These are phyloP conservation scores for Stichopus horrens DNA, from an alignment of 53 echinoderm and acorn worm species.

Conservation along the genomic window DNA sequence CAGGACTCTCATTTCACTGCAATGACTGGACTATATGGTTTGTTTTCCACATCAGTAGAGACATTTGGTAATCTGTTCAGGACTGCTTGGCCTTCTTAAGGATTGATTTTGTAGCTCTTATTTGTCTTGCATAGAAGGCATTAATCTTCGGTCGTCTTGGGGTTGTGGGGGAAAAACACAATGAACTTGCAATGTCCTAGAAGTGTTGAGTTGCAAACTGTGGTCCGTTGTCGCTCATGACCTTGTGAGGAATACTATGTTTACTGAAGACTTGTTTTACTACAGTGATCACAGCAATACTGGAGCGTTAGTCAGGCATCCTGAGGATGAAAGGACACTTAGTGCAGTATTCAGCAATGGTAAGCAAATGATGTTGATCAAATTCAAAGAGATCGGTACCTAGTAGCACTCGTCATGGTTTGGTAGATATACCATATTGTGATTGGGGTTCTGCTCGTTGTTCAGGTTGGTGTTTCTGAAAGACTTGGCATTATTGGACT, in stretches of 20 bases:
- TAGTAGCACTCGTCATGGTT: conserved; percentile 32
- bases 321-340: conserved; percentile 46
- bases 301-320: conserved; percentile 6
- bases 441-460: conserved; percentile 50
- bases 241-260: conserved; percentile 40
- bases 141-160: conserved; percentile 49
- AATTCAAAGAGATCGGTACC: conserved; percentile 51
- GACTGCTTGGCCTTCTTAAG: background rate
- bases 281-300: conserved; percentile 4
- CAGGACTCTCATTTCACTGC: background rate
- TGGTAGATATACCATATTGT: conserved; percentile 37
- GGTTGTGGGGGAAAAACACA: conserved; percentile 45
- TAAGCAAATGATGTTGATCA: conserved; percentile 33
- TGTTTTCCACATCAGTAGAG: conserved; percentile 20
- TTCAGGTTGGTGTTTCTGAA: conserved; percentile 51
- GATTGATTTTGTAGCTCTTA: no score
- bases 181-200: conserved; percentile 7
- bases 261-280: conserved; percentile 38
- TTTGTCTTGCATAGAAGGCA: conserved; percentile 44
- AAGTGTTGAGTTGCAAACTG: conserved; percentile 43
- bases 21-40: conserved; percentile 26
- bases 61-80: background rate
- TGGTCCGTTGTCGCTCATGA: conserved; percentile 49
- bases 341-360: conserved; percentile 52
- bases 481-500: conserved; percentile 31